Conservation (phyloP, 2,113 vertebrate genomes). For the mouse (Mus musculus) region DNA sequence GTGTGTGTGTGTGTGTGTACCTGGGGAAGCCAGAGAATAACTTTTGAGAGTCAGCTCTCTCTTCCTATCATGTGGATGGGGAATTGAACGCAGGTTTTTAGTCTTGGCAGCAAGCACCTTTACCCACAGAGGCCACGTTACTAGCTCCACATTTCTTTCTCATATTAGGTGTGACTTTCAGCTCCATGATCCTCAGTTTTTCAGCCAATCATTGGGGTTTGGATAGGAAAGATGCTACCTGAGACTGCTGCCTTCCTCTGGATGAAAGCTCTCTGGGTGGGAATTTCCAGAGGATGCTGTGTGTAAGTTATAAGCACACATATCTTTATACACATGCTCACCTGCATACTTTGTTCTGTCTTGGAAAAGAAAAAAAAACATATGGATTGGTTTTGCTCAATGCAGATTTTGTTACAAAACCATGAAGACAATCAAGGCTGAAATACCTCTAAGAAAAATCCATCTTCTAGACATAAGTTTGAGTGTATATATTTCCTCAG, state of each 20-base stretch:
- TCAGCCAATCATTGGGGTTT: not conserved
- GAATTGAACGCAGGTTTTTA: not conserved
- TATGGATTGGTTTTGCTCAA: not conserved
- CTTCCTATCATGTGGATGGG: not conserved
- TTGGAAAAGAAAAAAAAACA: not conserved
- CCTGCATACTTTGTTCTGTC: not conserved
- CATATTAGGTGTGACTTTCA: not conserved
- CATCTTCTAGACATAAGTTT: not conserved
- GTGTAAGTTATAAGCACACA: not conserved
- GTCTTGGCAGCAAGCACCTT: not conserved
- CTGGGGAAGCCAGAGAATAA: not conserved
- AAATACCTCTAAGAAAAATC: not conserved
- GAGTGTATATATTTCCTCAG: not conserved
- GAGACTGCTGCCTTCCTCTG: not conserved
- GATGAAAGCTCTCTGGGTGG: not conserved
- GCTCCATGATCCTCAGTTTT: not conserved
- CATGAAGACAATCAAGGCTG: not conserved
- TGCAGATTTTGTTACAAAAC: not conserved
- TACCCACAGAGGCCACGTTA: too few species aligned
- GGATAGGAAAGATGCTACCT: not conserved
- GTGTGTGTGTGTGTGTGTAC: not conserved
- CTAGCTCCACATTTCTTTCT: not conserved
- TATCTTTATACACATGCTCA: not conserved
- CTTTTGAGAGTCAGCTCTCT: not conserved
- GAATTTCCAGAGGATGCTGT: not conserved